Base-by-base conservation (phyloP, 1,140 invertebrate genomes). In the Nasonia giraulti region DNA sequence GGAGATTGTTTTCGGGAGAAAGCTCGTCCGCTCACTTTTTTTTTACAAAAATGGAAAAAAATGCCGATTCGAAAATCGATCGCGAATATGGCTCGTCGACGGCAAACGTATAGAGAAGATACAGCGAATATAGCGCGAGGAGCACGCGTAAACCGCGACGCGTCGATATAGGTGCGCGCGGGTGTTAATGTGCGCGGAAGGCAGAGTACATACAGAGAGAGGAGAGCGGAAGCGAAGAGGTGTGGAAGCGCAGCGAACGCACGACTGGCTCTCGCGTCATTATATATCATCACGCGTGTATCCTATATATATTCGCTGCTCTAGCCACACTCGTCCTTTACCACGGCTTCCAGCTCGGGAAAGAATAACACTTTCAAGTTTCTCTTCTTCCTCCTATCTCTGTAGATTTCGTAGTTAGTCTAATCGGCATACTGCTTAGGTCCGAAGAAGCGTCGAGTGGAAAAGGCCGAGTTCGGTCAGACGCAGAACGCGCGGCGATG, bases 121-220 rank as follows among this genome's bases (percentile, higher is more conserved):
- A 62, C 20, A 17, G 0, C 55, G 5, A 27, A 27, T 4, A 62
- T 3, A 62, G 20, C 55, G 55, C 55, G 55, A n/a, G 17, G 17
- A 62, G 17, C 47, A 20, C 17, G 17, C 55, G 4, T 14, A 62
- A 62, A 62, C 20, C 3, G 55, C 55, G 20, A 62, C 55, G 55
- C 20, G 55, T 62, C 55, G 55, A 62, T 62, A 62, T 11, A 23
- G 31, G n/a, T 23, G 73, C 31, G 17, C 81, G 27, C n/a, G 73
- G 50, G 81, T 40, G 81, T 76, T 27, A 75, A 74, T 27, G 81
- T 73, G 50, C 75, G 80, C 11, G 23, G 27, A 69, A 37, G 31
- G 50, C 20, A 69, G 27, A 44, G 68, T 74, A 33, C 33, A 73
- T n/a, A 80, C 55, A 71, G 6, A 76, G 33, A 37, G 33, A 37